Conservation (phyloP, 2,888 invertebrate genomes). For the Watsonalla binaria region DNA sequence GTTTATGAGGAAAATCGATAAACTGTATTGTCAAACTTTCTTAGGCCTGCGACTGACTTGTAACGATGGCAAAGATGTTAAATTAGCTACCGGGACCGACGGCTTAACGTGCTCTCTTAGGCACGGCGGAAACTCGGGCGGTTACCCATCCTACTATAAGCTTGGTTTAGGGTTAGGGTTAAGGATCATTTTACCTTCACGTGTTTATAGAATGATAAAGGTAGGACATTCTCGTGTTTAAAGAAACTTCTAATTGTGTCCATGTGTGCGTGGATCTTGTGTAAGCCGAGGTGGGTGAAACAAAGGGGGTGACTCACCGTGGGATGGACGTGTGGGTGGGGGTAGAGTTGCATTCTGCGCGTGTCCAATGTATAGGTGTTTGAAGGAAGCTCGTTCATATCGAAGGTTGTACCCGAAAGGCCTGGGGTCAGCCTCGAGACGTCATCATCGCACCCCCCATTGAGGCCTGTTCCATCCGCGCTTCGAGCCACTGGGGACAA, state of each 20-base stretch:
- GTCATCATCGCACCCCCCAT: slow-evolving; percentile 49
- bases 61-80: no score
- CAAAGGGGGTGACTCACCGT: slow-evolving; percentile 52
- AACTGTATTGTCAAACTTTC: no score
- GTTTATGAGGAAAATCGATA: no score
- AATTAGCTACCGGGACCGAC: no score
- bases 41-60: no score
- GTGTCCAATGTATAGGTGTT: slow-evolving; percentile 55
- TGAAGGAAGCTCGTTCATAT: slow-evolving; percentile 66
- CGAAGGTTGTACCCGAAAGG: slow-evolving; percentile 46
- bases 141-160: no score
- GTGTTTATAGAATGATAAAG: no score
- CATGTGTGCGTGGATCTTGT: background rate
- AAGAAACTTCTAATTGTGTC: background rate
- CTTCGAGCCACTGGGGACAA: slow-evolving; percentile 55
- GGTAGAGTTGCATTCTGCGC: slow-evolving; percentile 66
- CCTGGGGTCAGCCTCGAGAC: slow-evolving; percentile 51
- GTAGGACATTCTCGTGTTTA: no score
- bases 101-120: no score
- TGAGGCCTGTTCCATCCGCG: slow-evolving; percentile 55
- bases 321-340: slow-evolving; percentile 59
- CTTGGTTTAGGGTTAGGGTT: no score
- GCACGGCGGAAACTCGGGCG: no score
- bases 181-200: no score
- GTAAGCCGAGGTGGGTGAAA: slow-evolving; percentile 17